A percentile compares a stretch with the other conserved stretches of the same genome.
Evolutionary conservation across 2,113 vertebrate genomes (phyloP).

Genomic region (Etia nguti): DNA sequence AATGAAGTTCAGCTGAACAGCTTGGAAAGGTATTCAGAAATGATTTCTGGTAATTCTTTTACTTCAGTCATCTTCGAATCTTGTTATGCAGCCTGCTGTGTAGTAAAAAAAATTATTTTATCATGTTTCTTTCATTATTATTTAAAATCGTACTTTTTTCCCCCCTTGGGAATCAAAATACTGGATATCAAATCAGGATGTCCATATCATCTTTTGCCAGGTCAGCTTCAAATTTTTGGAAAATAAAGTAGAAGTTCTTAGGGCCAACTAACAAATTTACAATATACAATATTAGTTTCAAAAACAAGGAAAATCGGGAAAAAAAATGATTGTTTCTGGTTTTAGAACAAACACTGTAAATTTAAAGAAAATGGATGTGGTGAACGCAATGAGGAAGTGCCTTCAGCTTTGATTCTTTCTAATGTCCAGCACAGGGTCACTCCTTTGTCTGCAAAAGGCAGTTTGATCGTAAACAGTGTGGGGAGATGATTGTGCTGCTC

Average conservation of each 20-base stretch:
- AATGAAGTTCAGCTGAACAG: slow-evolving; percentile 37
- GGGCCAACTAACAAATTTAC: background rate
- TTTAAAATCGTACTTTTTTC: background rate
- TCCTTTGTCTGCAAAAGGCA: background rate
- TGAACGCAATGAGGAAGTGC: background rate
- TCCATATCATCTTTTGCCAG: background rate
- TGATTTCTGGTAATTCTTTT: background rate
- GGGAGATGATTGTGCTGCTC: background rate
- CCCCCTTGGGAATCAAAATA: background rate
- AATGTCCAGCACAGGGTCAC: background rate
- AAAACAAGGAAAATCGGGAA: background rate
- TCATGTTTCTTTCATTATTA: background rate
- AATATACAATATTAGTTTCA: background rate
- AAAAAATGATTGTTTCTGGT: background rate
- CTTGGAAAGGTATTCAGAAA: slow-evolving; percentile 10
- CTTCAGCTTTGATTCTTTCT: background rate
- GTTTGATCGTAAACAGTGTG: background rate
- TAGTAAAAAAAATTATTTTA: background rate
- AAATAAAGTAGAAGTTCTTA: background rate
- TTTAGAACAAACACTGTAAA: background rate
- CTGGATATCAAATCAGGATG: background rate
- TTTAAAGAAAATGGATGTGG: background rate
- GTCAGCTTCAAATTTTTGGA: background rate
- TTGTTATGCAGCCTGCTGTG: background rate
- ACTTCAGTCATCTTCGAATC: background rate